Percentiles rank a stretch among this genome's conserved stretches.
Evolutionary conservation across 1,140 invertebrate species (phyloP).

Genomic region (Eriosoma lanigerum): DNA sequence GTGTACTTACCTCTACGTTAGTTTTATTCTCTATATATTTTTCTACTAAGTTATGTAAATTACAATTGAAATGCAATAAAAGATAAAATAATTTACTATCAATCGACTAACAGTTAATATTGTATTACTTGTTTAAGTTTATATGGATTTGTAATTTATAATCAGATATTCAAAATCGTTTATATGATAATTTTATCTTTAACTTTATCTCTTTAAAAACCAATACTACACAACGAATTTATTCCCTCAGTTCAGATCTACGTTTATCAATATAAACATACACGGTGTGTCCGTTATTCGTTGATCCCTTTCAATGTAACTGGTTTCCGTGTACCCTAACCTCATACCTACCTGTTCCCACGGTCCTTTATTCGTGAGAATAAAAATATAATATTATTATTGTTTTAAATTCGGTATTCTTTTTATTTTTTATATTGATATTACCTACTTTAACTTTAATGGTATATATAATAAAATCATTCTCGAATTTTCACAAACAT

Average conservation of each 20-base stretch:
- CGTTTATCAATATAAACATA: not conserved
- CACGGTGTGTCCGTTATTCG: not conserved
- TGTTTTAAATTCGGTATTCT: constrained; percentile 20
- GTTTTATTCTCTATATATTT: too few relatives aligned
- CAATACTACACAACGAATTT: not conserved
- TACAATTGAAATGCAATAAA: too few relatives aligned
- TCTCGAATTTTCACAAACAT: not conserved
- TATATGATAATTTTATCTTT: not conserved
- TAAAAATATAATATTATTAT: constrained; percentile 23
- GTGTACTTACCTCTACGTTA: too few relatives aligned
- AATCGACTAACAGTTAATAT: too few relatives aligned
- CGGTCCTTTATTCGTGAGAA: constrained; percentile 38
- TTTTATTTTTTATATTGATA: not conserved
- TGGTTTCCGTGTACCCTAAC: constrained; percentile 26
- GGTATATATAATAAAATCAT: not conserved
- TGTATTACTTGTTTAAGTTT: too few relatives aligned
- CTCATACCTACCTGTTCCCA: constrained; percentile 23
- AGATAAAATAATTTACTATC: too few relatives aligned
- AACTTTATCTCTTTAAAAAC: constrained; percentile 10
- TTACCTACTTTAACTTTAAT: not conserved
- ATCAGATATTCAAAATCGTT: not conserved
- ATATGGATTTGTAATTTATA: too few relatives aligned
- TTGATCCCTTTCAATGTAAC: constrained; percentile 47
- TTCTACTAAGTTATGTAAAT: too few relatives aligned
- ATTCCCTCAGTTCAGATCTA: not conserved